Evolutionary conservation across 1,140 invertebrate genomes (phyloP).

Genomic region (Drosophila busckii): DNA sequence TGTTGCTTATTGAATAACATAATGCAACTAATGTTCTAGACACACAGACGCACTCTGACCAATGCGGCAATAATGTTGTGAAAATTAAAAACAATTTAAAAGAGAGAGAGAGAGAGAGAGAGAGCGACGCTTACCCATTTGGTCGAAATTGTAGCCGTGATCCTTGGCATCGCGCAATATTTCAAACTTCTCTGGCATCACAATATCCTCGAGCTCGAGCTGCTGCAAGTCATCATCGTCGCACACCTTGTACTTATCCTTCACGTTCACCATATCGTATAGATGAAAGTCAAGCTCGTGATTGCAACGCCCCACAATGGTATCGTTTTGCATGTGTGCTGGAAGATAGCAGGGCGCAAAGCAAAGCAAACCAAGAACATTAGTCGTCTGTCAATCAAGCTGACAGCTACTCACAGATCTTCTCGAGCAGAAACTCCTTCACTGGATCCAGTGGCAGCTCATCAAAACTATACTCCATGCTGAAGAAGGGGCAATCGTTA

Average conservation of each 20-base stretch:
- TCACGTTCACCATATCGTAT: constrained; percentile 49
- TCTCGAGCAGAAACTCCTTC: constrained; percentile 61
- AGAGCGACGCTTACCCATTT: constrained; percentile 53
- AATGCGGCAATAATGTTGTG: constrained; percentile 64
- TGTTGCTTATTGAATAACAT: constrained; percentile 59
- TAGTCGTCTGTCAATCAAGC: too few species aligned
- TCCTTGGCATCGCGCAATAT: constrained; percentile 54
- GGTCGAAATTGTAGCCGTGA: constrained; percentile 56
- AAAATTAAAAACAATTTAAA: too few species aligned
- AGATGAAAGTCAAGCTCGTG: constrained; percentile 61
- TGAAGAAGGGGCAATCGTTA: constrained; percentile 72
- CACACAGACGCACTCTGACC: too few species aligned
- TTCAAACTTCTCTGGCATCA: constrained; percentile 67
- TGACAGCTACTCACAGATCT: constrained; percentile 56
- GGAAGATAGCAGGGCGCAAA: too few species aligned
- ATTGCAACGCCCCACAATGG: constrained; percentile 61
- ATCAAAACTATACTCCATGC: constrained; percentile 60
- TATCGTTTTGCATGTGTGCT: constrained; percentile 70
- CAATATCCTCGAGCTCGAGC: constrained; percentile 52
- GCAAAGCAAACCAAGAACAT: too few species aligned
- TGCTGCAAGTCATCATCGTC: constrained; percentile 50
- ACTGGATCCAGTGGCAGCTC: constrained; percentile 70
- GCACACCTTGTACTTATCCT: constrained; percentile 38
- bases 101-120: too few species aligned
- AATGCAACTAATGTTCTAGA: constrained; percentile 55